Conservation (phyloP, 2,888 invertebrate genomes). For the Eubasilissa splendida region DNA sequence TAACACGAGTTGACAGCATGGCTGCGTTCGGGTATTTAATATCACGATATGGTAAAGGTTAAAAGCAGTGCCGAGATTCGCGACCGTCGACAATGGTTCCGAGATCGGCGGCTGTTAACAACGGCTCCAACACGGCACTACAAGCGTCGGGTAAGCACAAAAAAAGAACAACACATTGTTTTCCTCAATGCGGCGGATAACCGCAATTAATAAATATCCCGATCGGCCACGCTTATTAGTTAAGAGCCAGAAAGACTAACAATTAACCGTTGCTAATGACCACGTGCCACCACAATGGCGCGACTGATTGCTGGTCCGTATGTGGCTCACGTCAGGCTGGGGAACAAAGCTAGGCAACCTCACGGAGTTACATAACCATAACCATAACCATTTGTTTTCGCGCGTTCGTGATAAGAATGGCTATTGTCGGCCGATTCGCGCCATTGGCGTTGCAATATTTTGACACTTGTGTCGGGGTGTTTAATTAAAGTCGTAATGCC, state of each 20-base stretch:
- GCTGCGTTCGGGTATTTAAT: too few species aligned
- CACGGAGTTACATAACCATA: background rate
- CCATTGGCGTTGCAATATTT: conserved; percentile 5
- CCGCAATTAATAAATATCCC: background rate
- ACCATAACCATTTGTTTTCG: too few species aligned
- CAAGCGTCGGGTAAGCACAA: background rate
- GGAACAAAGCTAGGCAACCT: conserved; percentile 16
- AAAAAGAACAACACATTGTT: conserved; percentile 1
- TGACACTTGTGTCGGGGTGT: conserved; percentile 5
- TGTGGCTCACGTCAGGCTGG: conserved; percentile 9
- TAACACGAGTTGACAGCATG: too few species aligned
- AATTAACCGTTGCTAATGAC: conserved; percentile 16
- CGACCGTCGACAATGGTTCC: too few species aligned
- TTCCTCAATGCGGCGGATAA: conserved; percentile 2
- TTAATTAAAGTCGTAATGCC: background rate
- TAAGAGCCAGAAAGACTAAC: background rate
- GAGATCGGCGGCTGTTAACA: too few species aligned
- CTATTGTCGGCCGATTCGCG: too few species aligned
- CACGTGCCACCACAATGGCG: conserved; percentile 22
- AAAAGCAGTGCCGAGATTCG: too few species aligned
- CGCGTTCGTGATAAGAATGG: too few species aligned
- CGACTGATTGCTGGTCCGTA: conserved; percentile 12
- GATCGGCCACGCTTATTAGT: conserved; percentile 8
- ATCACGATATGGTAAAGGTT: too few species aligned
- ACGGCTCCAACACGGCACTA: background rate